Evolutionary conservation across 2,888 invertebrate genomes (phyloP).

Genomic region (Cerastis leucographa): DNA sequence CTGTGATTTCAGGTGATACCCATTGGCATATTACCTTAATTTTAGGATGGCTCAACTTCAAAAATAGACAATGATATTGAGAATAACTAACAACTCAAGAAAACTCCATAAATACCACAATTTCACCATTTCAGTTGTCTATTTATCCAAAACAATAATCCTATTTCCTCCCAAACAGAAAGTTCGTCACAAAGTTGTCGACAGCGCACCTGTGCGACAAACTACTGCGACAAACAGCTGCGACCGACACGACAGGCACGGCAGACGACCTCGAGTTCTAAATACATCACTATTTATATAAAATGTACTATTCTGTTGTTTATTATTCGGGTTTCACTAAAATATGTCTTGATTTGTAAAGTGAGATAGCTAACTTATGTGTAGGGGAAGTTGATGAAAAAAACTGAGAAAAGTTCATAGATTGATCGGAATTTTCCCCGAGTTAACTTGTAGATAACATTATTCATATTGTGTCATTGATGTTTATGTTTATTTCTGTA

Average conservation of each 20-base stretch:
- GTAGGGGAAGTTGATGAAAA: not conserved
- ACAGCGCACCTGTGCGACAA: conserved; percentile 57
- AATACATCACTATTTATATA: conserved; percentile 14
- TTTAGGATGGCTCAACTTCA: not conserved
- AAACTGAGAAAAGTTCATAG: not conserved
- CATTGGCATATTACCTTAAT: too few species aligned
- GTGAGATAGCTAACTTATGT: not conserved
- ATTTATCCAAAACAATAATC: conserved; percentile 42
- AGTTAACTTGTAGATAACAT: not conserved
- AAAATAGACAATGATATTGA: not conserved
- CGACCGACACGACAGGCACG: conserved; percentile 22
- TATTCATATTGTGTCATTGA: not conserved
- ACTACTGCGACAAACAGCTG: conserved; percentile 34
- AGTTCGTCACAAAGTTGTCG: conserved; percentile 56
- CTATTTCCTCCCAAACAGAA: conserved; percentile 39
- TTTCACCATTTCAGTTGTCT: conserved; percentile 11
- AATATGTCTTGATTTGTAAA: not conserved
- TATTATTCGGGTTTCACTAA: not conserved
- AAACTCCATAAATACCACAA: not conserved
- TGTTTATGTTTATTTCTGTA: not conserved
- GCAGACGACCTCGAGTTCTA: conserved; percentile 39
- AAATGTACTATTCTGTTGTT: conserved; percentile 12
- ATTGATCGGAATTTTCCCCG: not conserved
- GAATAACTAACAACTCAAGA: not conserved
- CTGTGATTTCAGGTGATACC: too few species aligned